Evolutionary conservation across 2,113 vertebrate genomes (phyloP), one percentile per base, ranked within the genome.

Genomic region (Prunella himalayana): DNA sequence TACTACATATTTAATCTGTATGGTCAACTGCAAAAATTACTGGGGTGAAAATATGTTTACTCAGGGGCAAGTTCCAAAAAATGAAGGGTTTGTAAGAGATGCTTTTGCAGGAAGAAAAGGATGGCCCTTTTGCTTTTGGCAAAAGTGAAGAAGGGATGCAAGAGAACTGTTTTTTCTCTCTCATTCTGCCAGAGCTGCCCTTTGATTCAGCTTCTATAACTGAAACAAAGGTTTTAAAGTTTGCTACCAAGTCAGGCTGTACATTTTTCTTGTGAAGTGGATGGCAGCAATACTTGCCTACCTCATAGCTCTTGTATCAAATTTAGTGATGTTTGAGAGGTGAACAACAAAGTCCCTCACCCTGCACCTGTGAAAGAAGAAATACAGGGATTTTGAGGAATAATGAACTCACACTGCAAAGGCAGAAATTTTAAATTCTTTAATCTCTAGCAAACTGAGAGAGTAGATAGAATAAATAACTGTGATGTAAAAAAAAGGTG

Each of bases 321-420:
- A 93, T 85, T 95, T 77, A 85, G 23, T 76, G 75, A 76, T 87
- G 73, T 80, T 65, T 82, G 82, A 90, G 66, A 82, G 53, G 66
- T 50, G 88, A 93, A 88, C 69, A 92, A 91, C 33, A 71, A 93
- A 95, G 65, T 51, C 82, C 76, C 86, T 95, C 79, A 88, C 71
- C 87, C 59, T 93, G 75, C 49, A 72, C 63, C 79, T 90, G 96
- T 80, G 88, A 81, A 92, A 64, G 79, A 92, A 90, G 85, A 96
- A 85, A 95, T 41, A 82, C 44, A 71, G 30, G 54, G 30, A 27
- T 15, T 66, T 86, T 88, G 70, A 90, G 42, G 59, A 85, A 39
- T 23, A 49, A 72, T 77, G 37, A 93, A 85, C 7, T 53, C 82
- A 49, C 14, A 80, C 3, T 41, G 23, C 41, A 47, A 80, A 86